Conservation (phyloP, 2,113 vertebrate species). For the Lagenorhynchus albirostris region DNA sequence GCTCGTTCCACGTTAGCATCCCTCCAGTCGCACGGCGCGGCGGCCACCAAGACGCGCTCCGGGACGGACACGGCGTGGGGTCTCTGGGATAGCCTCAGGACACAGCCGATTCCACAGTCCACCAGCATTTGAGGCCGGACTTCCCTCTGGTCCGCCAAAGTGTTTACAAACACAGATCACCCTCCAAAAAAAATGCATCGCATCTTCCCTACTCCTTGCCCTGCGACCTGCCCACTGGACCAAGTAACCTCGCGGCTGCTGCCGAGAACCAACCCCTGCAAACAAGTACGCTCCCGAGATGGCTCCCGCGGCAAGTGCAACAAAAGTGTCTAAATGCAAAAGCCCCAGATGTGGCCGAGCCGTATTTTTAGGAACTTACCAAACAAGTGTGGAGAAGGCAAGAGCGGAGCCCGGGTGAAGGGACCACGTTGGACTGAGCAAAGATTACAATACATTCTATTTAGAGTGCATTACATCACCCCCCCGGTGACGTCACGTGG, state of each 20-base stretch:
- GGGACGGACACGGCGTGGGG: slow-evolving; percentile 44
- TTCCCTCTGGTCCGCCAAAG: slow-evolving; percentile 58
- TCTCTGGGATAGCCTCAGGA: slow-evolving; percentile 36
- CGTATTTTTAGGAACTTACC: slow-evolving; percentile 92
- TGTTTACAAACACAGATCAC: slow-evolving; percentile 69
- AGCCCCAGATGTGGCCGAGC: slow-evolving; percentile 74
- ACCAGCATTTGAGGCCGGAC: slow-evolving; percentile 44
- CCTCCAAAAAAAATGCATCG: slow-evolving; percentile 40
- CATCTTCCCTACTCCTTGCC: slow-evolving; percentile 56
- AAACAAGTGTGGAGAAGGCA: slow-evolving; percentile 92
- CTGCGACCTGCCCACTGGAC: slow-evolving; percentile 64
- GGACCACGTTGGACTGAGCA: slow-evolving; percentile 99
- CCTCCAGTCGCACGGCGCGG: slow-evolving; percentile 54
- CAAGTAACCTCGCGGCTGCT: slow-evolving; percentile 54
- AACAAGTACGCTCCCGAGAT: slow-evolving; percentile 57
- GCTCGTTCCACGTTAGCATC: slow-evolving; percentile 65
- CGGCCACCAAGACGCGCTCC: slow-evolving; percentile 66
- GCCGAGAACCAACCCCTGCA: slow-evolving; percentile 65
- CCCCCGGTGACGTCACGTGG: slow-evolving; percentile 99
- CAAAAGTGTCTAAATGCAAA: slow-evolving; percentile 69
- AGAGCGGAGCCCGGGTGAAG: slow-evolving; percentile 92
- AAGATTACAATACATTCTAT: slow-evolving; percentile 99
- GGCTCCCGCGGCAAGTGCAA: slow-evolving; percentile 73
- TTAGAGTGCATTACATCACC: slow-evolving; percentile 99
- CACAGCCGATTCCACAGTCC: slow-evolving; percentile 50